Evolutionary conservation across 2,113 vertebrate species (phyloP).

Genomic region (Pelvicachromis taeniatus): DNA sequence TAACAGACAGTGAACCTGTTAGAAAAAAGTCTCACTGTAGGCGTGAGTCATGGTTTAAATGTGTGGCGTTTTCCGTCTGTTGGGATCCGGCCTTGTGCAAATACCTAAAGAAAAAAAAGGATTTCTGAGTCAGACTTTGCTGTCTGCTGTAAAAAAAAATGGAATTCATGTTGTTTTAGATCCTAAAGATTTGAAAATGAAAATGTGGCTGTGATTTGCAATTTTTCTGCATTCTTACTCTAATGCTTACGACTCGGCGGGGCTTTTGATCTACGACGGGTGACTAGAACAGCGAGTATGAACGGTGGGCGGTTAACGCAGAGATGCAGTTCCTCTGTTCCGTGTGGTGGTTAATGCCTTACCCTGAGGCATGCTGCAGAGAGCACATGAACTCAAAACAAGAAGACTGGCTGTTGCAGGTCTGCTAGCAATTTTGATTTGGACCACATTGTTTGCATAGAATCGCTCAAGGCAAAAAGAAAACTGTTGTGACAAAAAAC

Average conservation of each 20-base stretch:
- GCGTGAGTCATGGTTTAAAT: conserved; percentile 32
- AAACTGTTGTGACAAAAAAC: neutral
- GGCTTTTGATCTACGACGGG: conserved; percentile 6
- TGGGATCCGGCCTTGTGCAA: conserved; percentile 29
- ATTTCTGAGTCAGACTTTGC: conserved; percentile 22
- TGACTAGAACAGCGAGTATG: conserved; percentile 12
- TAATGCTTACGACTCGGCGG: conserved; percentile 17
- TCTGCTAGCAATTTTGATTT: neutral
- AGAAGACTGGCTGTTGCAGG: neutral
- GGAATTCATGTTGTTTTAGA: neutral
- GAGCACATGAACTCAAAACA: neutral
- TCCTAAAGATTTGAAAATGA: neutral
- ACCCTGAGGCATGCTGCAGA: neutral
- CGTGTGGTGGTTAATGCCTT: neutral
- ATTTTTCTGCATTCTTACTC: conserved; percentile 34
- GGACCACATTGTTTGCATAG: neutral
- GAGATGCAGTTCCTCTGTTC: conserved; percentile 10
- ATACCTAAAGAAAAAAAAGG: conserved; percentile 4
- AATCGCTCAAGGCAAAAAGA: neutral
- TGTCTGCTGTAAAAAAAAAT: neutral
- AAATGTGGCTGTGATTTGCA: conserved; percentile 31
- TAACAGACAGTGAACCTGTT: conserved; percentile 4
- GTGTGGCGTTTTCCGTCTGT: neutral
- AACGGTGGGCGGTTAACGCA: conserved; percentile 47
- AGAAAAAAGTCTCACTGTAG: conserved; percentile 5